Percentiles rank a stretch among this genome's conserved stretches.
phyloP scores from a whole-genome alignment of 2,888 invertebrate genomes.

The Aproaerema taeniolella region DNA sequence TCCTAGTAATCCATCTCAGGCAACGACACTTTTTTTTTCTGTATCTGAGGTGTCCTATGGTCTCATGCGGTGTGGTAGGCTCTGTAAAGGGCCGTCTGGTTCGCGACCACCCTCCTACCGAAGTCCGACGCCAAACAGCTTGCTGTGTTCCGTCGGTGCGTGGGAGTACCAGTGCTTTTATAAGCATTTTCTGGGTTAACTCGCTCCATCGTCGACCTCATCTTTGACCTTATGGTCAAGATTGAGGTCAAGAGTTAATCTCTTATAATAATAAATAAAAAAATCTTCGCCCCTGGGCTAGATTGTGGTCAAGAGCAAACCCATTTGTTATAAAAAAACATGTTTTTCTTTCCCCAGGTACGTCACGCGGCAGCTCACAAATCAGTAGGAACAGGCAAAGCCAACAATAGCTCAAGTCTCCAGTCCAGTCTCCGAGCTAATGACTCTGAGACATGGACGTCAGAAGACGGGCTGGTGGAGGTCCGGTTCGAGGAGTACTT shows the following conservation, averaged over 20 bases:
- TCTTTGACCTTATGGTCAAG: not conserved
- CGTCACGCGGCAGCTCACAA: slow-evolving; percentile 58
- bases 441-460: slow-evolving; percentile 23
- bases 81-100: too few relatives aligned
- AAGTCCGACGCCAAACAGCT: too few relatives aligned
- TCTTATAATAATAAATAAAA: not conserved
- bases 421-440: too few relatives aligned
- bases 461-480: slow-evolving; percentile 32
- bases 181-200: not conserved
- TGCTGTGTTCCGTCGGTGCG: too few relatives aligned
- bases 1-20: too few relatives aligned
- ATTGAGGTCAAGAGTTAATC: not conserved
- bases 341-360: too few relatives aligned
- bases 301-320: not conserved
- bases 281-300: not conserved
- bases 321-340: too few relatives aligned
- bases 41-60: too few relatives aligned
- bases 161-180: not conserved
- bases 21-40: too few relatives aligned
- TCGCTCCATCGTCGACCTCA: not conserved
- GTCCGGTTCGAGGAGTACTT: slow-evolving; percentile 77
- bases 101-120: too few relatives aligned
- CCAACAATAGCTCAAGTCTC: slow-evolving; percentile 33
- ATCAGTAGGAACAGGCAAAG: slow-evolving; percentile 53
- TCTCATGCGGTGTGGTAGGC: too few relatives aligned